Evolutionary conservation across 2,888 invertebrate species (phyloP).

Genomic region (Drosophila testacea): DNA sequence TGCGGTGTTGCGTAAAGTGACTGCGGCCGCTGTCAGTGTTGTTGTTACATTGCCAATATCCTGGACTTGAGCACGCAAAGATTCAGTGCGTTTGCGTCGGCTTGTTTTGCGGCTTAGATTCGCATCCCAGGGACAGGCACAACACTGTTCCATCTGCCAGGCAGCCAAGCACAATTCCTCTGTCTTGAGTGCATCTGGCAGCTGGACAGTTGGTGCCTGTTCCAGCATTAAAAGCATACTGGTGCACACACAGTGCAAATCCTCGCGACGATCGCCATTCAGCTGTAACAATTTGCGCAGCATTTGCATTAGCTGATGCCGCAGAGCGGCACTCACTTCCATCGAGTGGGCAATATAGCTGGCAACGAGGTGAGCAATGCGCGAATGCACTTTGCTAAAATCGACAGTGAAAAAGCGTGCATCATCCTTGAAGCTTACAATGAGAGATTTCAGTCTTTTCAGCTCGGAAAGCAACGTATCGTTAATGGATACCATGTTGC

Average conservation of each 20-base stretch:
- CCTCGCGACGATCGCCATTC: conserved; percentile 84
- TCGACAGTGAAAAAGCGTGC: conserved; percentile 88
- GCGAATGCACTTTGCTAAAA: conserved; percentile 88
- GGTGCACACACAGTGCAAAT: conserved; percentile 85
- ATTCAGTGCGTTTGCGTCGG: conserved; percentile 85
- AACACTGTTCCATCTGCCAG: conserved; percentile 87
- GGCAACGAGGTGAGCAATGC: conserved; percentile 88
- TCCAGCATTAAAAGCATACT: conserved; percentile 83
- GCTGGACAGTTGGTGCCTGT: conserved; percentile 46
- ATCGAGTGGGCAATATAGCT: conserved; percentile 86
- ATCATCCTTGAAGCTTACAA: conserved; percentile 90
- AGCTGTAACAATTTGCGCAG: conserved; percentile 66
- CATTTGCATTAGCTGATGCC: conserved; percentile 69
- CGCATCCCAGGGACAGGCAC: conserved; percentile 88
- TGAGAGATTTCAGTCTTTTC: conserved; percentile 89
- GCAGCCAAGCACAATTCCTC: conserved; percentile 87
- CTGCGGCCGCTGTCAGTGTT: conserved; percentile 2
- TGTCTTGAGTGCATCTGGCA: conserved; percentile 86
- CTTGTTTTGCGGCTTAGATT: conserved; percentile 81
- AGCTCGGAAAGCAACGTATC: conserved; percentile 89
- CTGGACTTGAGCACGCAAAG: conserved; percentile 61
- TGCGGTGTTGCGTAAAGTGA: background rate
- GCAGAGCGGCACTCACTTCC: conserved; percentile 58
- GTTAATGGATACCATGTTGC: conserved; percentile 87
- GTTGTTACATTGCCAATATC: conserved; percentile 4